Evolutionary conservation across 2,888 invertebrate genomes (phyloP).

Genomic region (Chirona hameri): DNA sequence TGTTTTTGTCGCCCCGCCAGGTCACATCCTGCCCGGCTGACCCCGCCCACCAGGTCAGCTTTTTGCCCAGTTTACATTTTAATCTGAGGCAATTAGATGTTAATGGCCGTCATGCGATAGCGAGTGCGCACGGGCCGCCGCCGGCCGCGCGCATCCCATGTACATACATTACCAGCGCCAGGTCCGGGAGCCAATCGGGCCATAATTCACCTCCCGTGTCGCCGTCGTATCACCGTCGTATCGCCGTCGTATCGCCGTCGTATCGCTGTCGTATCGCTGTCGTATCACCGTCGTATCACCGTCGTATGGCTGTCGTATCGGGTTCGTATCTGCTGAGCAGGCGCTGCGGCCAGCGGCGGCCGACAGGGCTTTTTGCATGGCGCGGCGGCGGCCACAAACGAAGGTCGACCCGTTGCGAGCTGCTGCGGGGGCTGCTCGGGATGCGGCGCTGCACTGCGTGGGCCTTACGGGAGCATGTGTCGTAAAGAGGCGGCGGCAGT

Average conservation of each 20-base stretch:
- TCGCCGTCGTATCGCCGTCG: neutral
- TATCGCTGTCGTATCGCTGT: neutral
- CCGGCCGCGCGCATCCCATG: neutral
- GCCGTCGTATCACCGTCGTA: neutral
- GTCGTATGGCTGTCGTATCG: no score
- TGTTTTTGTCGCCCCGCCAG: neutral
- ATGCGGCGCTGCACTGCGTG: no score
- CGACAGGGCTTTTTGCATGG: no score
- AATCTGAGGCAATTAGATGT: neutral
- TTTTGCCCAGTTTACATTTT: neutral
- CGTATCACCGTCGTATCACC: no score
- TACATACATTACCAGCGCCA: neutral
- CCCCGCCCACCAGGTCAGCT: neutral
- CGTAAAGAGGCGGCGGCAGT: no score
- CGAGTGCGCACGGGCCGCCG: neutral
- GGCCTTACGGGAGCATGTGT: no score
- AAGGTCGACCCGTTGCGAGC: no score
- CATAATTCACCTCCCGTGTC: constrained; percentile 4
- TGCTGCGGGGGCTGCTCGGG: no score
- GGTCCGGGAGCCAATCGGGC: neutral
- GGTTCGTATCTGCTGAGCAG: no score
- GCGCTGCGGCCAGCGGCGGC: no score
- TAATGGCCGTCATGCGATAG: neutral
- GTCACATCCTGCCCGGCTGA: neutral
- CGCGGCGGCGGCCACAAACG: no score